Conservation (phyloP, 2,888 invertebrate species). For the Campopleginae sp. region DNA sequence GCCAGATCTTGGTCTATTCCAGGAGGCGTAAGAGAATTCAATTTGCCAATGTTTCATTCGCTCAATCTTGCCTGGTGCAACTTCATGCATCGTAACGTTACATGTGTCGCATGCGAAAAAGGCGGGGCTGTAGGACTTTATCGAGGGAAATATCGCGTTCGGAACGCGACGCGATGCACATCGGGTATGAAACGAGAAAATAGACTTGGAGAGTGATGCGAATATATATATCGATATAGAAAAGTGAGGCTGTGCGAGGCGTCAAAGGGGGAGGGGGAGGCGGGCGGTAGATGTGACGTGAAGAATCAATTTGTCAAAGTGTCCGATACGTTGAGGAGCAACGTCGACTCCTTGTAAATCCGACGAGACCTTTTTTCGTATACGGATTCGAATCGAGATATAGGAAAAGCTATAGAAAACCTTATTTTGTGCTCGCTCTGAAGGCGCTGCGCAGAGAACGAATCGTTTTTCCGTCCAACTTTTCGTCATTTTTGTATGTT, state of each 20-base stretch:
- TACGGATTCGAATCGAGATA: not conserved
- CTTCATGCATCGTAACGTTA: slow-evolving; percentile 21
- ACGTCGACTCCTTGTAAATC: slow-evolving; percentile 34
- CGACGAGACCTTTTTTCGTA: slow-evolving; percentile 1
- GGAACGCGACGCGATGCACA: slow-evolving; percentile 22
- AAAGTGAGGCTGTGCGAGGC: not conserved
- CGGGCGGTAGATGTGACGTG: slow-evolving; percentile 8
- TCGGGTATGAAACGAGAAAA: slow-evolving; percentile 25
- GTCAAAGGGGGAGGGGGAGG: no score
- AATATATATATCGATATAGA: not conserved
- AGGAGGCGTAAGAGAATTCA: slow-evolving; percentile 22
- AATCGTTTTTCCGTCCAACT: not conserved
- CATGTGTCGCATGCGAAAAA: slow-evolving; percentile 22
- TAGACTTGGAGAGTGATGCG: slow-evolving; percentile 2
- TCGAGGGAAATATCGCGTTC: slow-evolving; percentile 1
- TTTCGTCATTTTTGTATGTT: not conserved
- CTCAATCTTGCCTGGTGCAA: not conserved
- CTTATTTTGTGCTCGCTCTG: not conserved
- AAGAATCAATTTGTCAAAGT: slow-evolving; percentile 59
- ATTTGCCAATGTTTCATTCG: slow-evolving; percentile 35
- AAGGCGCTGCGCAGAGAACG: not conserved
- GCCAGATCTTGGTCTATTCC: slow-evolving; percentile 14
- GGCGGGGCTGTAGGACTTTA: slow-evolving; percentile 1
- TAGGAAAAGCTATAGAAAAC: not conserved
- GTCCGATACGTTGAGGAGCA: slow-evolving; percentile 45